Base-by-base conservation (phyloP, 1,140 invertebrate genomes). In the Microplitis mediator region DNA sequence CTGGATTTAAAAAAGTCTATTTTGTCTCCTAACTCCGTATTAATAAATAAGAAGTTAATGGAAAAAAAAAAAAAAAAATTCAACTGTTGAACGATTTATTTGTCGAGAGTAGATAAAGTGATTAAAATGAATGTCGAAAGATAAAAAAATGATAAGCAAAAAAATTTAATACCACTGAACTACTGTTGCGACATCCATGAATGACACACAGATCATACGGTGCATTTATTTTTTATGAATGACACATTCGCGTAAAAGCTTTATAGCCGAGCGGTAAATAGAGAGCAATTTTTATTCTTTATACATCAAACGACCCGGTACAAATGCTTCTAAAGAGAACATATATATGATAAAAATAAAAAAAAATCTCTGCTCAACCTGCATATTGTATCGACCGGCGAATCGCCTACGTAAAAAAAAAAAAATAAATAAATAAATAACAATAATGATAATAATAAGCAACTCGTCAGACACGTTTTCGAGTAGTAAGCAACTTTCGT, bases 221-320 rank as follows among this genome's bases (percentile, higher is more conserved):
- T 35, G 36, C 39, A 64, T 64, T 50, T 50, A 64, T 64, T n/a
- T 64, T 64, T 64, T 64, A 50, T 45, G 36, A 50, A 64, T 64
- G 35, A 64, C 36, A 64, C 62, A 64, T 64, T 64, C 14, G n/a
- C 39, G 62, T 64, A 64, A 64, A 64, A 64, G 62, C 62, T 50
- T 50, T 35, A 45, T 45, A 64, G 14, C 39, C 45, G 13, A 50
- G 6, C 39, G 62, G 62, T 50, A 50, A 50, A 64, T 64, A 64
- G 45, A 64, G 62, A 64, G 62, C 36, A 45, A 45, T 45, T 64
- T 64, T 64, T 64, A 36, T 64, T 50, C 23, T 14, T 36, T 45
- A n/a, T 35, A 64, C 36, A 50, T 64, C 62, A 64, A 64, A 64
- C 62, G 45, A 51, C 14, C 14, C 16, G 16, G 36, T 36, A 64